A percentile compares a stretch with the other conserved stretches of the same genome.
Conservation (phyloP, 2,113 vertebrate genomes). For the Melanotaenia duboulayi region DNA sequence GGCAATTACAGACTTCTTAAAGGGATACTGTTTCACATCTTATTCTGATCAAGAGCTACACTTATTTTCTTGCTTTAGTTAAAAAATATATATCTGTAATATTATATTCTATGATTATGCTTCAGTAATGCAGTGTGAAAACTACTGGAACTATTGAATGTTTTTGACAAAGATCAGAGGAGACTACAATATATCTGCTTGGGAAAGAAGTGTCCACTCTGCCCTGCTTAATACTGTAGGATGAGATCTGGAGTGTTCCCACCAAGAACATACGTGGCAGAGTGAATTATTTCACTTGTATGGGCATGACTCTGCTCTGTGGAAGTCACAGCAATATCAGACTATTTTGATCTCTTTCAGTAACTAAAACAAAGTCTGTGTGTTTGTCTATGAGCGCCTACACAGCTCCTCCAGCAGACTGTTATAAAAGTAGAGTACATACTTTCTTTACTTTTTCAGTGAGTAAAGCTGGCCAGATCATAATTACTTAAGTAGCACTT, state of each 20-base stretch:
- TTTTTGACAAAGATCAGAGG: slow-evolving; percentile 51
- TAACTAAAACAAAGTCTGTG: slow-evolving; percentile 43
- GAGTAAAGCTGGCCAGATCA: background rate
- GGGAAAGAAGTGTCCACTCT: slow-evolving; percentile 47
- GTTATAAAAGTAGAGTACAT: slow-evolving; percentile 35
- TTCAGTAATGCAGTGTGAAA: background rate
- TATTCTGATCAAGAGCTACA: background rate
- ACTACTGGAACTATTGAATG: background rate
- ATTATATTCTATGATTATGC: background rate
- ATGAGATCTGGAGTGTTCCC: slow-evolving; percentile 43
- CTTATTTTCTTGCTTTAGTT: background rate
- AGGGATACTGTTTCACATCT: slow-evolving; percentile 31
- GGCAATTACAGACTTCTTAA: slow-evolving; percentile 50
- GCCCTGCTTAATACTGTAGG: slow-evolving; percentile 19
- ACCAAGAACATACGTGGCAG: slow-evolving; percentile 45
- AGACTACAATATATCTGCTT: slow-evolving; percentile 34
- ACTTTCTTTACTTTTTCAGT: slow-evolving; percentile 40
- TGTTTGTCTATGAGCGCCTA: slow-evolving; percentile 24
- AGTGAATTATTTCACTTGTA: slow-evolving; percentile 47
- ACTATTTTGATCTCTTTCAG: slow-evolving; percentile 21
- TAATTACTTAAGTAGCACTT: background rate
- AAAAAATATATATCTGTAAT: background rate
- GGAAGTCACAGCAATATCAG: slow-evolving; percentile 15
- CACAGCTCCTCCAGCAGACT: slow-evolving; percentile 33
- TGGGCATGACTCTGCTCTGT: slow-evolving; percentile 1